Evolutionary conservation across 30 jellyfish, hydroid and myxozoan genomes (phyloP), one percentile per base, ranked within the genome.

Genomic region (Turritopsis dohrnii): DNA sequence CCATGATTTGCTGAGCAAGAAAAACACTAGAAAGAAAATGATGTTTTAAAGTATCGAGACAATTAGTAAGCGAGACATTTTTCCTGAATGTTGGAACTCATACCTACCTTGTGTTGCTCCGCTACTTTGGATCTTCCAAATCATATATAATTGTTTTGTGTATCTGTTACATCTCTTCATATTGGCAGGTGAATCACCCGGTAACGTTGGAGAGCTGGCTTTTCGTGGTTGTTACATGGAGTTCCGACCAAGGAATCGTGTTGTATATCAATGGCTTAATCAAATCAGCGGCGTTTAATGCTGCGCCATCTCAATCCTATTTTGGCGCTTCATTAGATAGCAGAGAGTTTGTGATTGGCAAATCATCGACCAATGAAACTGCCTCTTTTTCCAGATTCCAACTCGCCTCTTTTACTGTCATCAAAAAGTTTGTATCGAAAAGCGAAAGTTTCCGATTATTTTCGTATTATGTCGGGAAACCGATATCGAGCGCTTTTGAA

Each of bases 371-470:
- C 76, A 76, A 84, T 53, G 71, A 75, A 21, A 22, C 66, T 16
- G 84, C 52, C 16, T 21, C 89, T 53, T 76, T 73, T 24, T 21
- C 90, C 16, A 24, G 72, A 41, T 84, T 84, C 26, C 88, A 84
- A 53, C 54, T 75, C 53, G 76, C 90, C 19, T 21, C 71, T 16
- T 74, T 84, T 60, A 74, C 90, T 1, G 89, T 84, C 16, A 27
- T 84, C 84, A 74, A 76, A 23, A 74, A 84, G 28, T 84, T 30
- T 29, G 31, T 29, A 23, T 20, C 90, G 17, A 73, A 75, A 65
- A 84, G 90, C 66, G 90, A 84, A 84, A 84, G 90, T 84, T 74
- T 84, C 53, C 90, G 90, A 1, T 30, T 75, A 0, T 84, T 84
- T 75, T 52, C 90, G n/a, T 73, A 73, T 41, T 84, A 74, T 54